A percentile compares a stretch with the other conserved stretches of the same genome.
phyloP scores from a whole-genome alignment of 2,888 invertebrate species.

The Zootermopsis nevadensis region DNA sequence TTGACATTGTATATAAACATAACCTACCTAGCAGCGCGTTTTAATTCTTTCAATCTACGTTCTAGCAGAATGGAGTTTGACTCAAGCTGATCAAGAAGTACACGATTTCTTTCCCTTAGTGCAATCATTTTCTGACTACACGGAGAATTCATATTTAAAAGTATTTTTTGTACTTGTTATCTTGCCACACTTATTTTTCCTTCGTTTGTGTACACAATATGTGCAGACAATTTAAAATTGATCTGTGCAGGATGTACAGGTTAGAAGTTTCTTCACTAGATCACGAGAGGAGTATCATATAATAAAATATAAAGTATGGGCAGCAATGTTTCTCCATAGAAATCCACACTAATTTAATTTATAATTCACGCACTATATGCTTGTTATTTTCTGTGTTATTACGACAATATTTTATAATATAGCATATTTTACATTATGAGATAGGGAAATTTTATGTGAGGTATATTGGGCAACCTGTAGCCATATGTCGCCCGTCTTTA shows the following conservation, averaged over 20 bases:
- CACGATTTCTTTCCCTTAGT: constrained; percentile 41
- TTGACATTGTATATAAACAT: neutral
- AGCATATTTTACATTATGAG: neutral
- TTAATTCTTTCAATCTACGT: constrained; percentile 41
- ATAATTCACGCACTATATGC: neutral
- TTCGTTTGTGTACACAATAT: neutral
- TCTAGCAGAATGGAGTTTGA: constrained; percentile 45
- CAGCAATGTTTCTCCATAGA: neutral
- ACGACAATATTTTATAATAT: neutral
- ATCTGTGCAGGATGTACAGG: constrained; percentile 1
- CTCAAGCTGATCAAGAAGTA: constrained; percentile 45
- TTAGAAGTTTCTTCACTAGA: neutral
- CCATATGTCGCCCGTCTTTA: constrained; percentile 14
- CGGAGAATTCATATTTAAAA: neutral
- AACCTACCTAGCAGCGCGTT: constrained; percentile 39
- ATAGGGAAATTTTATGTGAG: neutral
- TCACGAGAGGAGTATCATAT: neutral
- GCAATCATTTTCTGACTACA: constrained; percentile 12
- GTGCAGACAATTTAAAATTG: neutral
- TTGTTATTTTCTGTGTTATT: neutral
- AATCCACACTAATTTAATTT: neutral
- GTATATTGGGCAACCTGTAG: constrained; percentile 2
- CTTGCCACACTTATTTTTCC: neutral
- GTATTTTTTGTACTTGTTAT: neutral
- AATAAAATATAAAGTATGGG: neutral